These are phyloP conservation scores for Drosophila hamatofila DNA, from an alignment of 2,888 invertebrate genomes.

Conservation along the genomic window DNA sequence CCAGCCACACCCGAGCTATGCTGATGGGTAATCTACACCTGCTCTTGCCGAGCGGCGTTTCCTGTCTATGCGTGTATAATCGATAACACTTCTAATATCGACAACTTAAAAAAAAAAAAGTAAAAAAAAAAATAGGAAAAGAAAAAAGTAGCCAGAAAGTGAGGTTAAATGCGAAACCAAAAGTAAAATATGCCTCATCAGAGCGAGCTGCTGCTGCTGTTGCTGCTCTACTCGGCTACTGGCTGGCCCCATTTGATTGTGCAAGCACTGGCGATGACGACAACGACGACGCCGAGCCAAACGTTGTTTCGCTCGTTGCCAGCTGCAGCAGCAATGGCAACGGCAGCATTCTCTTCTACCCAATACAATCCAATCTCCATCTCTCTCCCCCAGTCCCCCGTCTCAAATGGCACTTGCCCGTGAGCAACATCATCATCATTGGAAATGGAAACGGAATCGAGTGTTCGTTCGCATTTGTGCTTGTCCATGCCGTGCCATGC, in stretches of 20 bases:
- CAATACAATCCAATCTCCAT: background rate
- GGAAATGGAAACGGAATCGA: conserved; percentile 44
- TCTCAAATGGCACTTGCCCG: conserved; percentile 38
- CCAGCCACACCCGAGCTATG: conserved; percentile 52
- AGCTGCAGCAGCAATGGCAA: conserved; percentile 49
- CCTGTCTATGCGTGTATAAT: conserved; percentile 39
- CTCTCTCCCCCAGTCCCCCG: background rate
- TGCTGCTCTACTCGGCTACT: conserved; percentile 4
- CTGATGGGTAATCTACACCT: conserved; percentile 37
- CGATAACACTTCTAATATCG: conserved; percentile 48
- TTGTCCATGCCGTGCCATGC: conserved; percentile 27
- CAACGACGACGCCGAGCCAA: conserved; percentile 39
- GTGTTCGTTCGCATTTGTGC: conserved; percentile 41
- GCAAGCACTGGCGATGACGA: conserved; percentile 63
- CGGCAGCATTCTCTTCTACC: conserved; percentile 40
- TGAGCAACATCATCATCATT: conserved; percentile 63
- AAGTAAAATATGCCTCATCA: conserved; percentile 67
- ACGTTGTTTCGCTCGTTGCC: conserved; percentile 53
- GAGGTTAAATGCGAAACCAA: conserved; percentile 69
- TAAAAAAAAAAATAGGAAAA: conserved; percentile 4
- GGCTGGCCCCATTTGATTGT: conserved; percentile 64
- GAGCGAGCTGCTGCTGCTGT: conserved; percentile 39
- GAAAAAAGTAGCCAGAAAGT: conserved; percentile 43
- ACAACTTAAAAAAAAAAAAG: conserved; percentile 21
- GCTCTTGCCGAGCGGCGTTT: conserved; percentile 16